phyloP scores from a whole-genome alignment of 2,888 invertebrate genomes.

The Melikaiella ostensackeni region DNA sequence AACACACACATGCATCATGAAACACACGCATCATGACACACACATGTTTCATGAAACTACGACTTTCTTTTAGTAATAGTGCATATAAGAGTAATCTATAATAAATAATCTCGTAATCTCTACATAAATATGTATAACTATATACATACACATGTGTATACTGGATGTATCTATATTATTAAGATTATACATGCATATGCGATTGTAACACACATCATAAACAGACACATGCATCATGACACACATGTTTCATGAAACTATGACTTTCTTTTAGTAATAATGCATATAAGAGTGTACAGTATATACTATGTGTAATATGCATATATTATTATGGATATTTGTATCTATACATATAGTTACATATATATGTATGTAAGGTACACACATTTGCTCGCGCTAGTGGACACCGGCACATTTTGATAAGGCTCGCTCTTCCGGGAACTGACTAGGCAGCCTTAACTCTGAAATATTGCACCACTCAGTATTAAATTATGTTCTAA shows the following conservation, averaged over 20 bases:
- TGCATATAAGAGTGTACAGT: too few relatives aligned
- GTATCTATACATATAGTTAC: not conserved
- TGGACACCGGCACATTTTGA: slow-evolving; percentile 38
- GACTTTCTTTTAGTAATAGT: too few relatives aligned
- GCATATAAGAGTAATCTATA: too few relatives aligned
- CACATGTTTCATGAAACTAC: too few relatives aligned
- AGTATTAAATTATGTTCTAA: slow-evolving; percentile 40
- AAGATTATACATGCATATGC: too few relatives aligned
- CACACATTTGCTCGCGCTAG: not conserved
- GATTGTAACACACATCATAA: not conserved
- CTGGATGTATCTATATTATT: too few relatives aligned
- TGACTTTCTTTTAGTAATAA: not conserved
- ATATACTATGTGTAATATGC: not conserved
- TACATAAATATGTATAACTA: too few relatives aligned
- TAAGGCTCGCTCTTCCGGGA: slow-evolving; percentile 34
- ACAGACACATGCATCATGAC: not conserved
- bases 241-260: not conserved
- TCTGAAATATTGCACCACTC: slow-evolving; percentile 40
- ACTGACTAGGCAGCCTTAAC: slow-evolving; percentile 39
- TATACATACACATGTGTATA: too few relatives aligned
- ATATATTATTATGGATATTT: not conserved
- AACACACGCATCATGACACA: too few relatives aligned
- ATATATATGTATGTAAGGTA: not conserved
- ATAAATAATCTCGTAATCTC: too few relatives aligned
- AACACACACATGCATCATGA: too few relatives aligned